Conservation (phyloP, 2,888 invertebrate genomes). For the Drosophila neotestacea region DNA sequence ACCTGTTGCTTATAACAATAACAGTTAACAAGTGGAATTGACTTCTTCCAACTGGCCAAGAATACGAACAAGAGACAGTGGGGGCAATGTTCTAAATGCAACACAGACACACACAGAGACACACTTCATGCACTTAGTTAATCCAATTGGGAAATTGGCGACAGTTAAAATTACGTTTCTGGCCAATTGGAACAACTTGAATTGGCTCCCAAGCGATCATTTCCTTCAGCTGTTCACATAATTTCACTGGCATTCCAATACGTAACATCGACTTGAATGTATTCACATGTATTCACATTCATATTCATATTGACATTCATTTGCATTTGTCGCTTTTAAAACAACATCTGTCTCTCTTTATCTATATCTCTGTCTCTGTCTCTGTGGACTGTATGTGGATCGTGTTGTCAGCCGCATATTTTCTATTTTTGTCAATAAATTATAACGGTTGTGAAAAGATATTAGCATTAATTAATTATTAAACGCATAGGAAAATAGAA, state of each 20-base stretch:
- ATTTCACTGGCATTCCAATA: conserved; percentile 71
- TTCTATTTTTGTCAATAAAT: conserved; percentile 79
- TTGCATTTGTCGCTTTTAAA: conserved; percentile 52
- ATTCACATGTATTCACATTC: conserved; percentile 10
- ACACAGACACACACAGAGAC: neutral
- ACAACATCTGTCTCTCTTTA: conserved; percentile 4
- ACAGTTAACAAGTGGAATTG: conserved; percentile 17
- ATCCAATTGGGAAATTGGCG: conserved; percentile 6
- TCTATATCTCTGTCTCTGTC: neutral
- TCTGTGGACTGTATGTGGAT: conserved; percentile 13
- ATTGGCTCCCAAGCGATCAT: conserved; percentile 2
- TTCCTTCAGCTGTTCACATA: conserved; percentile 44
- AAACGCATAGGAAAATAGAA: conserved; percentile 81
- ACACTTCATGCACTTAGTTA: neutral
- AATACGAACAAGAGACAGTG: neutral
- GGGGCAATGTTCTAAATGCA: conserved; percentile 8
- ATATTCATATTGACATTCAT: conserved; percentile 46
- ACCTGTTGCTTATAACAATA: conserved; percentile 1
- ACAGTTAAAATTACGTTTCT: conserved; percentile 5
- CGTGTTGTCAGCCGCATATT: conserved; percentile 47
- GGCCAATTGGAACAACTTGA: conserved; percentile 11
- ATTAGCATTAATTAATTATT: conserved; percentile 84
- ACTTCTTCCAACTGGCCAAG: neutral
- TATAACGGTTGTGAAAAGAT: conserved; percentile 81
- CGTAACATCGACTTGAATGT: conserved; percentile 41